Conservation (phyloP, 2,888 invertebrate species). For the Hydrotaea cyrtoneurina region DNA sequence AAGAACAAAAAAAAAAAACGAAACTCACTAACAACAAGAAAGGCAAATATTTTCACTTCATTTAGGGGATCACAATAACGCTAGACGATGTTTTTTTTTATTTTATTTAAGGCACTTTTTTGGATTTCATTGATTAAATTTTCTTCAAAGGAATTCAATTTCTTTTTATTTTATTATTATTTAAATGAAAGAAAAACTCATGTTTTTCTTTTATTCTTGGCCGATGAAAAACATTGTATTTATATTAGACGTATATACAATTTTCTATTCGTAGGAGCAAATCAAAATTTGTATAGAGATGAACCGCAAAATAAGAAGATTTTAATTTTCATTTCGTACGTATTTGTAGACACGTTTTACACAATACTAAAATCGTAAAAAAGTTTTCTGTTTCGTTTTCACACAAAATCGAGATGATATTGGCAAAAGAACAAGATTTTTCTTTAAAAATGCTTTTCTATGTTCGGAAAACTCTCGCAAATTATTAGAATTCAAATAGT, state of each 20-base stretch:
- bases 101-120: neutral
- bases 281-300: constrained; percentile 29
- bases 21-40: too few species aligned
- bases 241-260: too few species aligned
- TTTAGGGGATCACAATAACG: neutral
- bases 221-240: neutral
- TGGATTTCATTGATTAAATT: neutral
- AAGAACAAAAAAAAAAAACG: neutral
- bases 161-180: constrained; percentile 5
- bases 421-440: constrained; percentile 41
- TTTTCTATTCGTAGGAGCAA: constrained; percentile 9
- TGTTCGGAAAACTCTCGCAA: constrained; percentile 12
- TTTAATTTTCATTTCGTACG: constrained; percentile 31
- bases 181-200: neutral
- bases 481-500: neutral
- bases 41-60: too few species aligned
- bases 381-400: constrained; percentile 52
- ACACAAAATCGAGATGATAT: constrained; percentile 34
- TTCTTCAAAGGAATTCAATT: neutral
- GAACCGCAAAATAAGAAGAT: constrained; percentile 51
- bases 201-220: constrained; percentile 21
- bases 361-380: constrained; percentile 59
- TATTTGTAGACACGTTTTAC: constrained; percentile 62
- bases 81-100: constrained; percentile 28
- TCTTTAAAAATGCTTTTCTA: constrained; percentile 21